Evolutionary conservation across 2,797 vertebrate genomes (phyloP).

Genomic region (Australoheros facetus): DNA sequence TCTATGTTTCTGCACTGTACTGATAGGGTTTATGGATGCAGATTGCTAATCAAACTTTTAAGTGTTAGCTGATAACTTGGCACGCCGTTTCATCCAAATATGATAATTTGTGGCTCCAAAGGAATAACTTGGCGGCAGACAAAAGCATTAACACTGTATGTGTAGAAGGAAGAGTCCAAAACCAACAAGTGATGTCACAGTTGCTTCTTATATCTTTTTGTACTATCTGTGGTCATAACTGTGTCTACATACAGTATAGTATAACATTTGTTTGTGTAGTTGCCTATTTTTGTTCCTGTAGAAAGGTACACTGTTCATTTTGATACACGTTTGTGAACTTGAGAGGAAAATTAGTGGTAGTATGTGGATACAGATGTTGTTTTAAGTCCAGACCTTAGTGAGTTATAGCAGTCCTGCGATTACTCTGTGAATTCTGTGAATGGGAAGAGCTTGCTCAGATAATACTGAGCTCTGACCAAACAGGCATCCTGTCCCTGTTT

Average conservation of each 20-base stretch:
- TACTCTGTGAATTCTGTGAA: slow-evolving; percentile 35
- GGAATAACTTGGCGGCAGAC: background rate
- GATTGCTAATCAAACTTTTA: too few relatives aligned
- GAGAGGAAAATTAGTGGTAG: background rate
- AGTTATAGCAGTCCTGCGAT: background rate
- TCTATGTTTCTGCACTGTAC: background rate
- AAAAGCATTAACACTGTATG: background rate
- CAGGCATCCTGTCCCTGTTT: slow-evolving; percentile 69
- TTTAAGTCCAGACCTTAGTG: background rate
- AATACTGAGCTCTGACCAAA: slow-evolving; percentile 66
- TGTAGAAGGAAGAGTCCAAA: background rate
- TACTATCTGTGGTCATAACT: background rate
- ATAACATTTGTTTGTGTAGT: background rate
- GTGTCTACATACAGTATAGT: background rate
- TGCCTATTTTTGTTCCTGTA: background rate
- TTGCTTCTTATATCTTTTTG: background rate
- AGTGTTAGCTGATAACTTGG: too few relatives aligned
- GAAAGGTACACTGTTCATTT: background rate
- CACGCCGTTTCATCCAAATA: background rate
- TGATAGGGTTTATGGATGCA: too few relatives aligned
- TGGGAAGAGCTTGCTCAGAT: slow-evolving; percentile 49
- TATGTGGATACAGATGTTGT: background rate
- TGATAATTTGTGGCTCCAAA: too few relatives aligned
- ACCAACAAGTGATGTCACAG: background rate
- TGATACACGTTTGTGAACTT: background rate